A percentile compares a stretch with the other conserved stretches of the same genome.
Evolutionary conservation across 2,113 vertebrate genomes (phyloP).

Genomic region (Marcusenius ussheri): DNA sequence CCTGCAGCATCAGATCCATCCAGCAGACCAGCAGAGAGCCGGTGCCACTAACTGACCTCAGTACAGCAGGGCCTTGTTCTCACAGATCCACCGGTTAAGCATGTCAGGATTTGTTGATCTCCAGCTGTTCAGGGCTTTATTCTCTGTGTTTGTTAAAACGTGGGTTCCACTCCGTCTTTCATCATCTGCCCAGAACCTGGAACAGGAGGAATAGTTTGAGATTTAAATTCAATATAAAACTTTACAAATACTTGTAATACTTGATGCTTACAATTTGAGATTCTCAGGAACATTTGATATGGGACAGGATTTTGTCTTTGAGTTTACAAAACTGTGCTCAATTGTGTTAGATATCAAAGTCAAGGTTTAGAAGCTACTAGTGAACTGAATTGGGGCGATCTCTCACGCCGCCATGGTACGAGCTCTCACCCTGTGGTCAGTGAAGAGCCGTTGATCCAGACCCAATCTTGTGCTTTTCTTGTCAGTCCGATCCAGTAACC

Average conservation of each 20-base stretch:
- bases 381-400: background rate
- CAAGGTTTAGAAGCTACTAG: background rate
- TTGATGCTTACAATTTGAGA: too few relatives aligned
- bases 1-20: too few relatives aligned
- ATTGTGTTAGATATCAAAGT: background rate
- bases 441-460: slow-evolving; percentile 11
- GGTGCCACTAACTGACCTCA: too few relatives aligned
- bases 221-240: background rate
- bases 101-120: rapidly evolving
- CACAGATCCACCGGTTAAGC: slow-evolving; percentile 32
- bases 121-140: background rate
- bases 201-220: background rate
- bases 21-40: too few relatives aligned
- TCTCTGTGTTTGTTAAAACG: background rate
- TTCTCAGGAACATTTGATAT: too few relatives aligned
- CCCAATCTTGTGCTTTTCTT: background rate
- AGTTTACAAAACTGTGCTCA: too few relatives aligned
- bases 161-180: background rate
- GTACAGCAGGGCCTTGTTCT: background rate
- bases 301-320: too few relatives aligned
- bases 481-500: slow-evolving; percentile 34
- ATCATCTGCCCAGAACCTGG: background rate
- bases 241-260: too few relatives aligned
- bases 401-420: background rate
- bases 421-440: slow-evolving; percentile 22